Percentiles rank a stretch among this genome's conserved stretches.
phyloP scores from a whole-genome alignment of 2,113 vertebrate genomes.

The Anhinga rufa region DNA sequence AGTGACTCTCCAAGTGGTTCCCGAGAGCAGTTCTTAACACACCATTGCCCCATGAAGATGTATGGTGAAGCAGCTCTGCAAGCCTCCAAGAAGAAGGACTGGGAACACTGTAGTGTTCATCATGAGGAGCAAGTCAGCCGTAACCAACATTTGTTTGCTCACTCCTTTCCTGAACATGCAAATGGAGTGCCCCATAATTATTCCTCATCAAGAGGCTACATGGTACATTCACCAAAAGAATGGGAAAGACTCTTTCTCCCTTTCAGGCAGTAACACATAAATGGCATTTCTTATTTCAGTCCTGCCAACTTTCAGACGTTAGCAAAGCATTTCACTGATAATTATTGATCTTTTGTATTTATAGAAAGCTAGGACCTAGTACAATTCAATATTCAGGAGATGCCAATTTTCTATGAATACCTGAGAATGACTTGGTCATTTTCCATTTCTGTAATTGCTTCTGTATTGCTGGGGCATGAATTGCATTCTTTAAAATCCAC shows the following conservation, averaged over 20 bases:
- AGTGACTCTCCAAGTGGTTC: not conserved
- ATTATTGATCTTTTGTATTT: slow-evolving; percentile 62
- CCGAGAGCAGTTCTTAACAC: not conserved
- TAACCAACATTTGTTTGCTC: not conserved
- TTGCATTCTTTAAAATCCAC: slow-evolving; percentile 28
- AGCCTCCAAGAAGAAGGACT: not conserved
- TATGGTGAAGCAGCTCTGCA: not conserved
- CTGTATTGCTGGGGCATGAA: slow-evolving; percentile 25
- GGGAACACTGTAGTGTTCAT: not conserved
- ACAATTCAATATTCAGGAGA: slow-evolving; percentile 52
- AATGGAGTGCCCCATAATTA: not conserved
- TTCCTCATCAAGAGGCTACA: not conserved
- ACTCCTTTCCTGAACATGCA: not conserved
- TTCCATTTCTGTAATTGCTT: slow-evolving; percentile 61
- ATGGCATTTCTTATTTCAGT: slow-evolving; percentile 44
- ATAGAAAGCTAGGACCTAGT: slow-evolving; percentile 30
- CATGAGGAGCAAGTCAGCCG: not conserved
- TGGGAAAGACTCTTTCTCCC: not conserved
- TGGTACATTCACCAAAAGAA: not conserved
- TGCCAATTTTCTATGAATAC: slow-evolving; percentile 65
- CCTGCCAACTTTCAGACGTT: slow-evolving; percentile 47
- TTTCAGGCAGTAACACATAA: slow-evolving; percentile 6
- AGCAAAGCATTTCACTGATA: slow-evolving; percentile 57
- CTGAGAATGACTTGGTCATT: slow-evolving; percentile 57
- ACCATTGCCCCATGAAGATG: not conserved